Base-by-base conservation (phyloP, 2,888 invertebrate genomes). In the Gryllus longicercus region DNA sequence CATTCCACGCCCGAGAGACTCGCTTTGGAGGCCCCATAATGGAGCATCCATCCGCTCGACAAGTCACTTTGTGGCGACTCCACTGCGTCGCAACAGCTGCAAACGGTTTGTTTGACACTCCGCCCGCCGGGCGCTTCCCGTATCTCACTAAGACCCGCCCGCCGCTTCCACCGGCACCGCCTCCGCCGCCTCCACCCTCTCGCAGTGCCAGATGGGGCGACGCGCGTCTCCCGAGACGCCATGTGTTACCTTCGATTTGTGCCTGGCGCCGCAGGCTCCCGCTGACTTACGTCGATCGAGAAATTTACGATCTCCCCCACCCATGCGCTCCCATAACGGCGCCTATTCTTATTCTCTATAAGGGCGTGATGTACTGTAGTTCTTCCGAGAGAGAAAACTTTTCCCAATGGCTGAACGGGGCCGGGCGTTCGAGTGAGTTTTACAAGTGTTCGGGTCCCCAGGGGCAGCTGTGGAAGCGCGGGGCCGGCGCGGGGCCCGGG, bases 201-300 rank as follows among this genome's bases (percentile, higher is more conserved):
- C n/a, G 1, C 63, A 5, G n/a, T 1, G 63, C 63, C 63, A 63
- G 63, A 63, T 63, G 63, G 63, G 16, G 14, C n/a, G 16, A 14
- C 63, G 63, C n/a, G 14, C 63, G n/a, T 63, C 63, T 63, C 63
- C n/a, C 38, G 38, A 38, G 38, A 38, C 38, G 38, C 63, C 63
- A 63, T 63, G 63, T 63, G 63, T 63, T 63, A 63, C 63, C 63
- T 63, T 63, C 63, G 63, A 63, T 63, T 63, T 63, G 63, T 63
- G 63, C 63, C 63, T 63, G 63, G 63, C 63, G 63, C 63, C 63
- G 63, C 63, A n/a, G 63, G 63, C 63, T 18, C 38, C 63, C 63
- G 63, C 63, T 63, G 63, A 63, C 63, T 63, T 38, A n/a, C 63
- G 63, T 63, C 63, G 63, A 63, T 63, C 63, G n/a, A 14, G n/a